phyloP scores from a whole-genome alignment of 2,113 vertebrate genomes.

The Climacteris rufus region DNA sequence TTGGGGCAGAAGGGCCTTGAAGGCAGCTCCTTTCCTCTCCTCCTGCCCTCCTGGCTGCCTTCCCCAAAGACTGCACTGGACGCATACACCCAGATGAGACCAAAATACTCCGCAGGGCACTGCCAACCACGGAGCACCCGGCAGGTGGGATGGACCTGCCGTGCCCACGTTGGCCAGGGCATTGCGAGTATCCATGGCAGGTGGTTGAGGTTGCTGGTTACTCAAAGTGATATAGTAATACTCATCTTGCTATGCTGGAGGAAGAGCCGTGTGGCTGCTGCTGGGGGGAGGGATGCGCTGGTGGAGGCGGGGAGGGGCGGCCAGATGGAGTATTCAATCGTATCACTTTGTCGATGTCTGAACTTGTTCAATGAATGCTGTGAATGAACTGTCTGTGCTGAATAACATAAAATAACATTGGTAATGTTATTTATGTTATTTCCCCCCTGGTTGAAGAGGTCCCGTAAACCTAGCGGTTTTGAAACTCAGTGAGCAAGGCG shows the following conservation, averaged over 20 bases:
- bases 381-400: slow-evolving; percentile 85
- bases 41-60: not conserved
- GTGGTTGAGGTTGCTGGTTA: slow-evolving; percentile 91
- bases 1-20: slow-evolving; percentile 19
- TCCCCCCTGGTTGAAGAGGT: slow-evolving; percentile 96
- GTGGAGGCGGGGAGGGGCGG: slow-evolving; percentile 71
- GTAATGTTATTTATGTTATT: slow-evolving; percentile 99
- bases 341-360: slow-evolving; percentile 91
- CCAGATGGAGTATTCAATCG: slow-evolving; percentile 92
- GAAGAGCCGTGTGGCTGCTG: slow-evolving; percentile 71
- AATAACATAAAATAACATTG: slow-evolving; percentile 99
- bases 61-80: slow-evolving; percentile 36
- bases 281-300: slow-evolving; percentile 75
- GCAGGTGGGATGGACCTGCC: slow-evolving; percentile 58
- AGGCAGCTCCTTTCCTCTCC: slow-evolving; percentile 12
- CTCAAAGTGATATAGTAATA: slow-evolving; percentile 96
- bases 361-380: slow-evolving; percentile 83
- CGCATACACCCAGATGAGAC: not conserved
- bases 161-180: slow-evolving; percentile 60
- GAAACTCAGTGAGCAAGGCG: slow-evolving; percentile 99
- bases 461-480: slow-evolving; percentile 99
- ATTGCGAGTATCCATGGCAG: slow-evolving; percentile 60
- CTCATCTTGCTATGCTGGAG: slow-evolving; percentile 88
- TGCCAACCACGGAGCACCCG: slow-evolving; percentile 47
- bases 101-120: slow-evolving; percentile 60